Evolutionary conservation across 2,113 vertebrate species (phyloP).

Genomic region (Coptodon bakossiorum): DNA sequence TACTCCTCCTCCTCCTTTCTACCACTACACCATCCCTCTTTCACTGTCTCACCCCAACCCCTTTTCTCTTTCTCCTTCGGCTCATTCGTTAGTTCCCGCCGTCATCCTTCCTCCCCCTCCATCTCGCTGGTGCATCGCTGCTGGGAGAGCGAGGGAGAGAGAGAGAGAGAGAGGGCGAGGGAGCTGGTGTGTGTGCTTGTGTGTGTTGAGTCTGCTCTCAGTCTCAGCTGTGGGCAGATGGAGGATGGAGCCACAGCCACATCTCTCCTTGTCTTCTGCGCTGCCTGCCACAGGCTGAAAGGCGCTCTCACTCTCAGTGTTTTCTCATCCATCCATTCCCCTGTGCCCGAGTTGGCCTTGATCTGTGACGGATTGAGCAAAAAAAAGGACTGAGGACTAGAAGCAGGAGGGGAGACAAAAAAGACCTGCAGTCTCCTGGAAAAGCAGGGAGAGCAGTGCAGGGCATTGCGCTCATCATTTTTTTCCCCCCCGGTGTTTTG

Average conservation of each 20-base stretch:
- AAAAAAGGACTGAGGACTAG: slow-evolving; percentile 41
- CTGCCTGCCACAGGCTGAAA: slow-evolving; percentile 63
- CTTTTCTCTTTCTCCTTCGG: slow-evolving; percentile 32
- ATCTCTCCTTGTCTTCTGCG: slow-evolving; percentile 60
- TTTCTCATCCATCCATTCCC: slow-evolving; percentile 48
- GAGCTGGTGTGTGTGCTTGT: slow-evolving; percentile 20
- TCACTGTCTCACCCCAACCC: slow-evolving; percentile 27
- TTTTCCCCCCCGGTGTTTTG: slow-evolving; percentile 14
- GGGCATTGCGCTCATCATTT: slow-evolving; percentile 9
- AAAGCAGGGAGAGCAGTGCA: slow-evolving; percentile 7
- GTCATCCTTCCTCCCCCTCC: slow-evolving; percentile 66
- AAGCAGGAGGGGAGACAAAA: slow-evolving; percentile 24
- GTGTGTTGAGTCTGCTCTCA: slow-evolving; percentile 68
- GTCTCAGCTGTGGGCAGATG: slow-evolving; percentile 74
- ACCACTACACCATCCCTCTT: slow-evolving; percentile 16
- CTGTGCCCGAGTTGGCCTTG: slow-evolving; percentile 25
- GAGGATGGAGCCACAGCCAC: slow-evolving; percentile 69
- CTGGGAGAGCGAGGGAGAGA: slow-evolving; percentile 61
- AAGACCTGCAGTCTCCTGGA: slow-evolving; percentile 41
- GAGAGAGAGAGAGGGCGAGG: background rate
- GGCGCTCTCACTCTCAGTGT: slow-evolving; percentile 39
- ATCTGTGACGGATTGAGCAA: slow-evolving; percentile 51
- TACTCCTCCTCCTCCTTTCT: slow-evolving; percentile 8
- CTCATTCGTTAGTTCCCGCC: slow-evolving; percentile 49
- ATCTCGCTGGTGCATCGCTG: slow-evolving; percentile 78